Evolutionary conservation across 2,888 invertebrate species (phyloP).

Genomic region (Parochlus steinenii): DNA sequence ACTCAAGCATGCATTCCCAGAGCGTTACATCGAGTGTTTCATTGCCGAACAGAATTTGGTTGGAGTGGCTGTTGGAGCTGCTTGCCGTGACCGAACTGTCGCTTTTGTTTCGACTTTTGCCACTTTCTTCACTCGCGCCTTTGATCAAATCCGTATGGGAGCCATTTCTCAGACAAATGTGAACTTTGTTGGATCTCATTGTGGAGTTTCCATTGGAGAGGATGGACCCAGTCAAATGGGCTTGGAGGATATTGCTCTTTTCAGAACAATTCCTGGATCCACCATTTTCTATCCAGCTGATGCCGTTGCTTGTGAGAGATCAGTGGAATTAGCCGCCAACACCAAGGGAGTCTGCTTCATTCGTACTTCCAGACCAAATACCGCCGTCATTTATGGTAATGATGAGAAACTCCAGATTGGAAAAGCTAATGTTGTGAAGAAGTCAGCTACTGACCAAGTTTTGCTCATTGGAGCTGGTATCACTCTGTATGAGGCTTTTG

Average conservation of each 20-base stretch:
- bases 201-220: conserved; percentile 96
- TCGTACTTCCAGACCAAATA: conserved; percentile 85
- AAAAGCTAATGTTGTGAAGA: conserved; percentile 59
- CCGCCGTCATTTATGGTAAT: conserved; percentile 69
- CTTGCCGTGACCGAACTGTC: conserved; percentile 80
- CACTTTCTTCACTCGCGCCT: conserved; percentile 90
- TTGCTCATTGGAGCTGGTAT: conserved; percentile 87
- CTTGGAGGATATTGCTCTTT: conserved; percentile 93
- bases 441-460: conserved; percentile 59
- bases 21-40: conserved; percentile 86
- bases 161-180: conserved; percentile 97
- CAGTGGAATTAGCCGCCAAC: conserved; percentile 91
- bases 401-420: conserved; percentile 68
- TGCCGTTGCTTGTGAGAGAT: conserved; percentile 86
- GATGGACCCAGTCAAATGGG: conserved; percentile 99
- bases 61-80: conserved; percentile 88
- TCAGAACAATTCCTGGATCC: conserved; percentile 74
- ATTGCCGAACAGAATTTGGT: conserved; percentile 98
- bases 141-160: conserved; percentile 98
- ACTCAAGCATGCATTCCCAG: conserved; percentile 53
- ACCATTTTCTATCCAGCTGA: conserved; percentile 73
- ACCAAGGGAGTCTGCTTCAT: conserved; percentile 91
- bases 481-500: conserved; percentile 79
- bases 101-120: conserved; percentile 96
- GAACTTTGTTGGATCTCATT: conserved; percentile 93